Base-by-base conservation (phyloP, 2,888 invertebrate species). In the Boloria euphrosyne region DNA sequence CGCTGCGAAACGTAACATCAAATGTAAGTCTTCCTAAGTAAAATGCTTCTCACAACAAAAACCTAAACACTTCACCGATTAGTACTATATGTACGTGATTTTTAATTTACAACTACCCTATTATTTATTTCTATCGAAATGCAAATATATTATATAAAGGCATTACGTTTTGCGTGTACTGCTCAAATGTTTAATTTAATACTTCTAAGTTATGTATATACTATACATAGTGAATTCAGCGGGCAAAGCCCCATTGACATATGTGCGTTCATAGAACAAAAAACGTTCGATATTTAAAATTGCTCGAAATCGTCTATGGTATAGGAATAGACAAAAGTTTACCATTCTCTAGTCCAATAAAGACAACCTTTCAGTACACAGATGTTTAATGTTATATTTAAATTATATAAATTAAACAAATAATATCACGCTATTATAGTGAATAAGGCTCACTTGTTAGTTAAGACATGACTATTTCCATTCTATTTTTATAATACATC, bases 261-360 rank as follows among this genome's bases (percentile, higher is more conserved):
- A 44, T 57, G 49, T 69, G 70, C 77, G 86, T 89, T 89, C 88
- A 73, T 81, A 83, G 88, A 89, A 90, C 89, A 76, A 71, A 73
- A 74, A 68, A 73, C 77, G 78, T 75, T 76, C 73, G 76, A 78
- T 78, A 74, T 79, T 76, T 76, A 74, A 65, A 61, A 58, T 69
- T 58, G 51, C 63, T 70, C 62, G 71, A 71, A 68, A 73, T 72
- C 72, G 75, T 72, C 71, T 72, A 74, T 76, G 76, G 75, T 68
- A 63, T 77, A 70, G 73, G 74, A 77, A 80, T 80, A 83, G 76
- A 81, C 78, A 83, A 82, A 80, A 67, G 84, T 85, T 90, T 87
- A 89, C 90, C 89, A 85, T 79, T 80, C 79, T 90, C 90, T 90
- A 90, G 90, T 90, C 90, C 83, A 80, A 75, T 80, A 81, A 86